Evolutionary conservation across 2,888 invertebrate species (phyloP), one percentile per base, ranked within the genome.

Genomic region (Diogma glabrata): DNA sequence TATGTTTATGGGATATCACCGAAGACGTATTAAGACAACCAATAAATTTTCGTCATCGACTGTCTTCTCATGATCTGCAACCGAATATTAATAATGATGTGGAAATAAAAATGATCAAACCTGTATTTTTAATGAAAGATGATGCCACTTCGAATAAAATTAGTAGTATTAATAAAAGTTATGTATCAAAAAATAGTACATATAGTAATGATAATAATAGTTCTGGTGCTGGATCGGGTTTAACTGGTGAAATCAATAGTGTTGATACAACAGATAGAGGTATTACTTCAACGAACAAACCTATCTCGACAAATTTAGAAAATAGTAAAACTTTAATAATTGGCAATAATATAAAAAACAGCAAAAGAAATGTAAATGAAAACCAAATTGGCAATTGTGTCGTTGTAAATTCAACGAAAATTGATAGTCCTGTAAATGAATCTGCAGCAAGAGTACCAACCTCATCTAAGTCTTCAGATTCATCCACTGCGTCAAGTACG

Each of bases 1-100:
- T 99, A 57, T 97, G 97, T 71, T 74, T 99, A 57, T 99, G 99
- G 99, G 99, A 99, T 67, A 80, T 99, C 54, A 96, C 95, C 12
- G 94, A 96, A 66, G 97, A 99, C 65, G 83, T 94, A 52, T 71
- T 99, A 52, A 74, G 82, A 59, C 87, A 87, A 62, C 86, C 88
- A 7, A 52, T 69, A 10, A 33, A 23, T 36, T 23, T 48, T 38
- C 33, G 52, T 22, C 47, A 51, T 23, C 61, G 63, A 51, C 54
- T 55, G 28, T 55, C 52, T 52, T 55, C 58, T 38, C 54, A 55
- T 28, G 47, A 57, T 45, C 53, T 50, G 10, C 51, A 50, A 54
- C 40, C 52, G 38, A 14, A 55, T 46, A 19, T 53, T 49, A 61
- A 64, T 54, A 66, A 65, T 54, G 68, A 66, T 54, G 60, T 67